Percentiles rank a stretch among this genome's conserved stretches.
phyloP scores from a whole-genome alignment of 53 echinoderm and acorn worm species.

The Temnopleurus reevesii region DNA sequence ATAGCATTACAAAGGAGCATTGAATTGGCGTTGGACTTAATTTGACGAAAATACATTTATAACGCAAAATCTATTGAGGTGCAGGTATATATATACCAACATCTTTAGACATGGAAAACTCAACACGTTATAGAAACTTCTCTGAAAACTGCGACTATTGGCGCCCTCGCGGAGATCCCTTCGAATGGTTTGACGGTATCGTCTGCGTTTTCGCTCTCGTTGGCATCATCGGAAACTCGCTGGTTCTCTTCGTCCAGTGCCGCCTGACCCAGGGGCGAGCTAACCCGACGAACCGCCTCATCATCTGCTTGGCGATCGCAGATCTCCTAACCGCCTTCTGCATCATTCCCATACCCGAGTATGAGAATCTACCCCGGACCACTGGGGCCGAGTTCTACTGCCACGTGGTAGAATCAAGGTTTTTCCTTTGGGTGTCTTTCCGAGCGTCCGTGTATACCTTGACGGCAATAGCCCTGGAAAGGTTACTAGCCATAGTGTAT shows the following conservation, averaged over 20 bases:
- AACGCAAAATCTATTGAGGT: too few relatives aligned
- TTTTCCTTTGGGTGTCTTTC: constrained; percentile 5
- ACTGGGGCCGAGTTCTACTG: constrained; percentile 5
- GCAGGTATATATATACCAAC: too few relatives aligned
- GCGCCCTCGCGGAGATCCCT: background rate
- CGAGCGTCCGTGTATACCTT: constrained; percentile 25
- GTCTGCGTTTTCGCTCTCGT: background rate
- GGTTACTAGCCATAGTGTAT: constrained; percentile 17
- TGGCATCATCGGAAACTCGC: constrained; percentile 9
- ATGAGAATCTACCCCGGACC: background rate
- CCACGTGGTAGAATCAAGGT: background rate
- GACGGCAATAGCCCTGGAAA: constrained; percentile 7
- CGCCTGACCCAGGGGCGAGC: background rate
- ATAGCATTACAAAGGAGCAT: too few relatives aligned
- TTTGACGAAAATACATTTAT: too few relatives aligned
- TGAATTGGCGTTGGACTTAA: too few relatives aligned
- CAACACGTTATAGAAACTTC: background rate
- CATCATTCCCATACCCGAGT: background rate
- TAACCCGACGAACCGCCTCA: background rate
- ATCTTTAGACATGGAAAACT: background rate
- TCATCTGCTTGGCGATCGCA: background rate
- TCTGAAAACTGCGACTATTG: background rate
- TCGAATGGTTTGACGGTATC: background rate
- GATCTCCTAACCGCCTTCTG: constrained; percentile 21
- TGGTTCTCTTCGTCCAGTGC: constrained; percentile 21